Percentiles rank a stretch among this genome's conserved stretches.
Conservation (phyloP, 2,888 invertebrate species). For the Tenodera sinensis region DNA sequence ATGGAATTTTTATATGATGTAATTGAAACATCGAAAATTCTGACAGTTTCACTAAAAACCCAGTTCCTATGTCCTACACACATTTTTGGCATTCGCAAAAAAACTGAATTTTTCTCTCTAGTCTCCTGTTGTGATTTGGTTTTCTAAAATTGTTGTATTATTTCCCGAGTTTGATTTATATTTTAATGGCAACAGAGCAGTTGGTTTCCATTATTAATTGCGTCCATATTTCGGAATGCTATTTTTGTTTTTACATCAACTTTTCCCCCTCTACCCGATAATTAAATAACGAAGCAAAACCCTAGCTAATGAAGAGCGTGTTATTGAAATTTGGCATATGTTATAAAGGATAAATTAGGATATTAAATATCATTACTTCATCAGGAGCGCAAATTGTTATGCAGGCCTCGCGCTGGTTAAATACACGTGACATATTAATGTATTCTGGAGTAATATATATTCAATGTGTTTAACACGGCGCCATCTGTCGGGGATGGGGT, state of each 20-base stretch:
- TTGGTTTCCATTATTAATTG: background rate
- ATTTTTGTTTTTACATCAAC: background rate
- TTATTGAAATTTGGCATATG: background rate
- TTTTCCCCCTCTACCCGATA: background rate
- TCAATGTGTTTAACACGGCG: background rate
- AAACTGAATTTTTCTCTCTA: too few species aligned
- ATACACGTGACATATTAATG: background rate
- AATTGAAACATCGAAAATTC: too few species aligned
- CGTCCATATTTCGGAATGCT: background rate
- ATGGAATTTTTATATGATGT: too few species aligned
- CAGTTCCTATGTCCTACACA: too few species aligned
- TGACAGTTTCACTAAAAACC: too few species aligned
- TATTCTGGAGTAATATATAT: too few species aligned
- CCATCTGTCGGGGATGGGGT: background rate
- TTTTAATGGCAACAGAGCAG: background rate
- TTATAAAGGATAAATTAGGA: background rate
- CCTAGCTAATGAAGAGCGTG: background rate
- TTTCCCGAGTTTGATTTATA: too few species aligned
- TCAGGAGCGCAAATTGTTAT: background rate
- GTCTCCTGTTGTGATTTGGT: too few species aligned
- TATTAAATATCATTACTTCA: background rate
- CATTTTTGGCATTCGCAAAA: too few species aligned
- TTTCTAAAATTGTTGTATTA: too few species aligned
- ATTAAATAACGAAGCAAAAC: background rate
- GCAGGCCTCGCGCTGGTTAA: background rate